phyloP scores from a whole-genome alignment of 2,113 vertebrate species.

The Ceyx melanurus region DNA sequence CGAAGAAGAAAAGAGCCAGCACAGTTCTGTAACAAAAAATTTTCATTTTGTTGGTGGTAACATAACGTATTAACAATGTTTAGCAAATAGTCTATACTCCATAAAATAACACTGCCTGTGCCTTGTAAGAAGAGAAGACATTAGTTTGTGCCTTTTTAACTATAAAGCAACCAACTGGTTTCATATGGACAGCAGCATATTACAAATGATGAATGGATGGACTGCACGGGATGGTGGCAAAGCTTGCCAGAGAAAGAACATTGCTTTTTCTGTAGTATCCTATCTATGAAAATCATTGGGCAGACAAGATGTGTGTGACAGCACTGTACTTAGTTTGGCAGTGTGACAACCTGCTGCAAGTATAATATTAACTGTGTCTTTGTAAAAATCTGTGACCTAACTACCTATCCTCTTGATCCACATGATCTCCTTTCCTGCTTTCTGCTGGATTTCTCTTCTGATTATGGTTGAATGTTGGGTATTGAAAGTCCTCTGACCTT shows the following conservation, averaged over 20 bases:
- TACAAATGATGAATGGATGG: neutral
- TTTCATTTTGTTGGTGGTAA: neutral
- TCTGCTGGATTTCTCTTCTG: neutral
- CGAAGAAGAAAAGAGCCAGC: neutral
- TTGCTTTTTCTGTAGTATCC: neutral
- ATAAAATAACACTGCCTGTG: accelerated
- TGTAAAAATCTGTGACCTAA: neutral
- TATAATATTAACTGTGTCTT: neutral
- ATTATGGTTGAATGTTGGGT: neutral
- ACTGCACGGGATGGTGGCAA: neutral
- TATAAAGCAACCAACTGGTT: neutral
- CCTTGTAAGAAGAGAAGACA: neutral
- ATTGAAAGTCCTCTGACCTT: neutral
- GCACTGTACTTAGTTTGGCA: neutral
- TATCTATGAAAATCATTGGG: neutral
- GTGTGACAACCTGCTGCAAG: neutral
- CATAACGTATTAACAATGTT: neutral
- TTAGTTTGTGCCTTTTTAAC: neutral
- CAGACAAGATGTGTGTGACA: neutral
- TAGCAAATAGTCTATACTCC: neutral
- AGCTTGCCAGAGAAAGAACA: neutral
- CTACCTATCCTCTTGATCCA: neutral
- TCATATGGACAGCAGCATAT: neutral
- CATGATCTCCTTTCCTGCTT: neutral
- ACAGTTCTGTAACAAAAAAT: neutral